Conservation (phyloP, 2,113 vertebrate species). For the Eudyptes chrysolophus region DNA sequence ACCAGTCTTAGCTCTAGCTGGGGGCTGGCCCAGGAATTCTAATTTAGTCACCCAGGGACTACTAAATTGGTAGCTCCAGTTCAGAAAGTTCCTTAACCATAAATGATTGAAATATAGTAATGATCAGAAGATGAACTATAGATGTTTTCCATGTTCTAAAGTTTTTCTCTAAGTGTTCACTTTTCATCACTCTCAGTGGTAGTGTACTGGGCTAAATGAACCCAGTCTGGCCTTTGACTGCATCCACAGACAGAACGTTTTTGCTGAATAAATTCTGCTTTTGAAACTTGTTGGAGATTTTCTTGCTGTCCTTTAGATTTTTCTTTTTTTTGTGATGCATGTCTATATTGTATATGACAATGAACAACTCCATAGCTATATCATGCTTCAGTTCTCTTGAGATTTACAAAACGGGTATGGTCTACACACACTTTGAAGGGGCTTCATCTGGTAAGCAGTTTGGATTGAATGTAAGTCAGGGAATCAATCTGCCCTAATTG, state of each 20-base stretch:
- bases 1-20: neutral
- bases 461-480: neutral
- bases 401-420: neutral
- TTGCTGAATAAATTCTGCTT: neutral
- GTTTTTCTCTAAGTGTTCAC: neutral
- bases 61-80: neutral
- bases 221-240: neutral
- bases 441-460: neutral
- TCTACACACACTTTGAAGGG: neutral
- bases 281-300: neutral
- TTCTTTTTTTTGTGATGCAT: neutral
- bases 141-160: neutral
- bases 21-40: neutral
- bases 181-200: neutral
- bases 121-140: neutral
- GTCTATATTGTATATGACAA: neutral
- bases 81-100: neutral
- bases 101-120: neutral
- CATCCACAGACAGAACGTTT: neutral
- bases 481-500: neutral
- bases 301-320: neutral
- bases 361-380: neutral
- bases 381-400: neutral
- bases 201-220: neutral
- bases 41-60: neutral